phyloP scores from a whole-genome alignment of 2,888 invertebrate species.

The Chalcosyrphus nemorum region DNA sequence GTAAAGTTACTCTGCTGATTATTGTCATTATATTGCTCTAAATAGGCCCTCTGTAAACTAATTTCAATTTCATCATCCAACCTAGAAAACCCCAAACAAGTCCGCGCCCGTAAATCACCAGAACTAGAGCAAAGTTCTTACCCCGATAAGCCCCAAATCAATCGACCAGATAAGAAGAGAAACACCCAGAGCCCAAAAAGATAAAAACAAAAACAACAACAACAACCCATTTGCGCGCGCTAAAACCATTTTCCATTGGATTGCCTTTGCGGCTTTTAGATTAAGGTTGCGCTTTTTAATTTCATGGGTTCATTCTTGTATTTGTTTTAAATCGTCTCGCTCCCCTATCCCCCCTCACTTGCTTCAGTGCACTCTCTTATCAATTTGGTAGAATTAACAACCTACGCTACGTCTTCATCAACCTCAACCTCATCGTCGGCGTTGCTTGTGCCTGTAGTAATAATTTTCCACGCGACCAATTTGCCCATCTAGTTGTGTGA shows the following conservation, averaged over 20 bases:
- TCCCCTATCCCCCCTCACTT: background rate
- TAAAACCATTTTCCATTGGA: background rate
- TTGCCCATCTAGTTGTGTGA: slow-evolving; percentile 26
- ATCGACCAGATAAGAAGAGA: slow-evolving; percentile 5
- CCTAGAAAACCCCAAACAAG: too few species aligned
- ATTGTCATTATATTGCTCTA: too few species aligned
- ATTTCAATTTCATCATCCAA: too few species aligned
- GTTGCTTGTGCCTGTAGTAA: background rate
- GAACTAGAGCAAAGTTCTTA: background rate
- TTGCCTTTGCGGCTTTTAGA: background rate
- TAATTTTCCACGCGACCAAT: slow-evolving; percentile 42
- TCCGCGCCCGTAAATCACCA: background rate
- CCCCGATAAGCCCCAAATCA: slow-evolving; percentile 23
- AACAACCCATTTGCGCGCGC: background rate
- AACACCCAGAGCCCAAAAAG: background rate
- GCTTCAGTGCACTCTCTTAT: slow-evolving; percentile 24
- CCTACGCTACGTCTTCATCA: too few species aligned
- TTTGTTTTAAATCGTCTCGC: background rate
- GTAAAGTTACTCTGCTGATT: too few species aligned
- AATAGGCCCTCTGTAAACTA: too few species aligned
- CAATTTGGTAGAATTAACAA: slow-evolving; percentile 26
- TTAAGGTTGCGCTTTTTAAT: slow-evolving; percentile 1
- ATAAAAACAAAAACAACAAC: background rate
- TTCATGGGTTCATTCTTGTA: background rate
- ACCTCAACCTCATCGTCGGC: background rate